Base-by-base conservation (phyloP, 2,888 invertebrate species). In the Marasmarcha lunaedactyla region DNA sequence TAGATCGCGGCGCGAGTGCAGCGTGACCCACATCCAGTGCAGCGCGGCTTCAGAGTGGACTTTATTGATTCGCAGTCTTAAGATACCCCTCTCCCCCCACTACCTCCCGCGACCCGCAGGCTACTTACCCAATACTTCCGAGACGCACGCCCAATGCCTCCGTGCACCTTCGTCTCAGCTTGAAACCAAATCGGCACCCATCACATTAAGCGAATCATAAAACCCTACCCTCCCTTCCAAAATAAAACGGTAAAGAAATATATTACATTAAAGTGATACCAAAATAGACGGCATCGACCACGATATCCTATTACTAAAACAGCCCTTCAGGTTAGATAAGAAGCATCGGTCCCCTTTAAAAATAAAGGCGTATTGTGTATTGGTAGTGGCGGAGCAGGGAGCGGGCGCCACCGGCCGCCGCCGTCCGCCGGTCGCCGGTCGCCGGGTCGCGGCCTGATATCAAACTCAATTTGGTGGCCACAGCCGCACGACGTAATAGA, bases 51-150 rank as follows among this genome's bases (percentile, higher is more conserved):
- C 65, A 74, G 67, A 81, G 77, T 81, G 81, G 77, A 79, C 83
- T 81, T 78, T 84, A 84, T 84, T 83, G 84, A 84, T 84, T 84
- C 84, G 71, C 63, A 77, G 84, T 84, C 84, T 84, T 84, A 81
- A 84, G 84, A 81, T 63, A 57, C 54, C 43, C 57, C 70, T 55
- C 62, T 66, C 77, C 69, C 71, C 54, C 63, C 71, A 71, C 51
- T 71, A 54, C 69, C 44, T 47, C 46, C 47, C 46, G 45, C 44
- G 41, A 57, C 60, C 61, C 54, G 61, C 54, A 59, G 69, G 74
- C 71, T 64, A 78, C 73, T 78, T 68, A 76, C 73, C 78, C 78
- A 78, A 78, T 81, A 83, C 76, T 74, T 74, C 60, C 53, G 67
- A 65, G 64, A 20, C 20, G 20, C 20, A 20, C 7, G 4, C 20